Base-by-base conservation (phyloP, 2,113 vertebrate species). In the Lota lota region DNA sequence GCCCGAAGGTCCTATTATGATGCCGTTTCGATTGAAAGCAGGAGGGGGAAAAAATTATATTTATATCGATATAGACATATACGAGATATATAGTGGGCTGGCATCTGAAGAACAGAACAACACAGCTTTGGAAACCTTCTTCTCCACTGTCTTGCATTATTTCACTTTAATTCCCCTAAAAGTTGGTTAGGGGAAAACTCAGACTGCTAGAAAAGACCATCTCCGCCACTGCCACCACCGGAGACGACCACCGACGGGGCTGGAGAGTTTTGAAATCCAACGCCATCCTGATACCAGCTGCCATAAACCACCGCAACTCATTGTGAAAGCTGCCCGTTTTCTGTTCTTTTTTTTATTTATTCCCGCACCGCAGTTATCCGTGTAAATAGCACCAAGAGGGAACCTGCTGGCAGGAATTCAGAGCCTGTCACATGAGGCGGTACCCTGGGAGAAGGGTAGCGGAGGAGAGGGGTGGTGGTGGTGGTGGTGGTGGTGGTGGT, bases 331-430 rank as follows among this genome's bases (percentile, higher is more conserved):
- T 74, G 72, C 66, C 79, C 84, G 82, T 75, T 82, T 78, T 83
- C 82, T 7, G 10, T 7, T 2, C 10, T 47, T 47, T 6, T 6
- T 6, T 47, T 14, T 1, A 10, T 14, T 14, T 11, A 10, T 14
- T 47, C 40, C 7, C 40, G 10, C 12, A 79, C 75, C 74, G 72
- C 51, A n/a, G 76, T 84, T 79, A 78, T 75, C 78, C 81, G 84
- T 81, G 81, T 84, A 85, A 89, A 85, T 82, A 80, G 66, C 69
- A 75, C 77, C 47, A 76, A 83, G 82, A 83, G 82, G 67, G 66
- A 72, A 74, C 76, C 67, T 40, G 67, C 64, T n/a, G 71, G 70
- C 5, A 51, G 74, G 83, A 86, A 85, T 85, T 74, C 84, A 20
- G 81, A 89, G 77, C 63, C 73, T 72, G 76, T 86, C 79, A 71